Conservation (phyloP, 37 sponge, comb jelly and placozoan species). For the Amphimedon queenslandica region DNA sequence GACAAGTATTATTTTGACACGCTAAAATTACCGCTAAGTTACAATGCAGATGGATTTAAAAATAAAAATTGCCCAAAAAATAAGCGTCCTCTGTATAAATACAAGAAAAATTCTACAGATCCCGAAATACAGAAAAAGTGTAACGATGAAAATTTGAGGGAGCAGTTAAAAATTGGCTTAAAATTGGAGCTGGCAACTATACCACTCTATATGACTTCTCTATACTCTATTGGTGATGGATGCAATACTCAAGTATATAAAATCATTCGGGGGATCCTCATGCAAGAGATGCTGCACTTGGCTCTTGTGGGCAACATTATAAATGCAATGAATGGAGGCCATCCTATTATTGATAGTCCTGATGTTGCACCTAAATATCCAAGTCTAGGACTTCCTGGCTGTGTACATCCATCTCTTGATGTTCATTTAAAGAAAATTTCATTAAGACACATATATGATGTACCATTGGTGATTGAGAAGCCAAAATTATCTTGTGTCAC, state of each 20-base stretch:
- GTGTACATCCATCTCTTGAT: constrained; percentile 31
- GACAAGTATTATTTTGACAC: not conserved
- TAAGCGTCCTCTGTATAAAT: not conserved
- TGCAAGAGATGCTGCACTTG: constrained; percentile 66
- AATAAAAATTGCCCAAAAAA: not conserved
- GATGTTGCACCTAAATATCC: constrained; percentile 25
- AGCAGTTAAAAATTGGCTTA: constrained; percentile 37
- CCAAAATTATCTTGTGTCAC: constrained; percentile 1
- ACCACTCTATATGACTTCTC: constrained; percentile 41
- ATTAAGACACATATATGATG: constrained; percentile 23
- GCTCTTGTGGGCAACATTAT: constrained; percentile 50
- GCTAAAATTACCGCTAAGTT: not conserved
- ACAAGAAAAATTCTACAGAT: not conserved
- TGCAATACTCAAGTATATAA: constrained; percentile 30
- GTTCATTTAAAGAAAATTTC: constrained; percentile 26
- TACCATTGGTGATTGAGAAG: constrained; percentile 40
- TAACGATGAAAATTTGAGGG: not conserved
- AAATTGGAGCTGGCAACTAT: constrained; percentile 53
- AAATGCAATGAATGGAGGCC: constrained; percentile 40
- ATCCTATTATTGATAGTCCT: constrained; percentile 34
- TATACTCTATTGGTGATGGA: constrained; percentile 47
- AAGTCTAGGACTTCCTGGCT: constrained; percentile 22
- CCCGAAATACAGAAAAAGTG: not conserved
- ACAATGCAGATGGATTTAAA: too few relatives aligned
- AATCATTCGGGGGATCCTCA: constrained; percentile 21